Conservation (phyloP, 1,140 invertebrate genomes). For the Drosophila trapezifrons region DNA sequence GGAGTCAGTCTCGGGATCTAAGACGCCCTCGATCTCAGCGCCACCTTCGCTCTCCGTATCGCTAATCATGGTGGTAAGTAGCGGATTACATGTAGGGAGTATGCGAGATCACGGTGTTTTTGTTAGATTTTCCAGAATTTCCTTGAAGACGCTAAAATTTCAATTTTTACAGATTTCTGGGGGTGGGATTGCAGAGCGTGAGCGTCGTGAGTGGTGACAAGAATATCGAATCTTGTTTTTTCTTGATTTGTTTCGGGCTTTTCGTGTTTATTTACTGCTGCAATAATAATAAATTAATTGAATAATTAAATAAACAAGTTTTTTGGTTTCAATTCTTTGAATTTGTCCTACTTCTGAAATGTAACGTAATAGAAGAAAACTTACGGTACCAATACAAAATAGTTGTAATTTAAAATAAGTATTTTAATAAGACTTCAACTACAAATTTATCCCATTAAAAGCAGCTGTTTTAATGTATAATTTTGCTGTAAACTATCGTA, state of each 20-base stretch:
- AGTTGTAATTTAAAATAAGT: no score
- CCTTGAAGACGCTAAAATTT: conserved; percentile 20
- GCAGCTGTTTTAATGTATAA: neutral
- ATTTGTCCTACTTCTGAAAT: no score
- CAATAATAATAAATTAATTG: neutral
- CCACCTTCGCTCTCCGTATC: conserved; percentile 5
- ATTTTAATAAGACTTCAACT: neutral
- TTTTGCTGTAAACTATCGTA: conserved; percentile 24
- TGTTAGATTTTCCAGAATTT: neutral
- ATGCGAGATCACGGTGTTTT: neutral
- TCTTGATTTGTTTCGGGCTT: neutral
- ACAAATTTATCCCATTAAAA: neutral
- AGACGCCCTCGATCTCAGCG: neutral
- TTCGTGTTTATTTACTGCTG: neutral
- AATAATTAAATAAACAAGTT: no score
- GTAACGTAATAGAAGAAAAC: no score
- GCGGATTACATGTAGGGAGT: neutral
- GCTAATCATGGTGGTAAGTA: neutral
- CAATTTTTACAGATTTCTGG: conserved; percentile 4
- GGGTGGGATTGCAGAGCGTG: conserved; percentile 6
- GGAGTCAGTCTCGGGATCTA: conserved; percentile 1
- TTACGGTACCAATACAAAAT: no score
- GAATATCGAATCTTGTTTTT: neutral
- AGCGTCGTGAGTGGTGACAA: neutral
- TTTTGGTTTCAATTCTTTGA: no score